Conservation (phyloP, 2,113 vertebrate genomes). For the Leuciscus idus region DNA sequence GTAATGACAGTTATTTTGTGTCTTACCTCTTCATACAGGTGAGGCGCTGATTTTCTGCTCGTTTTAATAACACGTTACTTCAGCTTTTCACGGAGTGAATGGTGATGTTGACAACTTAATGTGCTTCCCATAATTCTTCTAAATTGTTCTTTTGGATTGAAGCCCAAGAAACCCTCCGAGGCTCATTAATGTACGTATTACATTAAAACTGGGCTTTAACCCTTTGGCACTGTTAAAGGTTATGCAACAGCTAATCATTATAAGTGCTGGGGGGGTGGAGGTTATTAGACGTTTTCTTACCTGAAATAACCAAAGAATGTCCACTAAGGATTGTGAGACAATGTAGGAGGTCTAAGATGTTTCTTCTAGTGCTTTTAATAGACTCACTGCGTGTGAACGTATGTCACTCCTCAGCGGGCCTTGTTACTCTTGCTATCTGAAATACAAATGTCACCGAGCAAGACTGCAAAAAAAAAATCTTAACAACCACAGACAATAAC, state of each 20-base stretch:
- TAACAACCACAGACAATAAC: conserved; percentile 24
- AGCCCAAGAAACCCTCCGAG: conserved; percentile 65
- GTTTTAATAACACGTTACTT: conserved; percentile 53
- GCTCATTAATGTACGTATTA: conserved; percentile 69
- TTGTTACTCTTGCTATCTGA: not conserved
- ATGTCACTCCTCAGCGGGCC: not conserved
- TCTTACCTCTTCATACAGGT: conserved; percentile 38
- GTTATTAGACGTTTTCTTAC: conserved; percentile 61
- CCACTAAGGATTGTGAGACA: conserved; percentile 18
- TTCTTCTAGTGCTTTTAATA: not conserved
- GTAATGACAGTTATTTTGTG: conserved; percentile 14
- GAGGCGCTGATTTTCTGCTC: conserved; percentile 31
- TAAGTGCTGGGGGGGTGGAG: conserved; percentile 69
- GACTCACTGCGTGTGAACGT: not conserved
- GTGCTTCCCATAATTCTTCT: conserved; percentile 72
- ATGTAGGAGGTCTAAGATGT: not conserved
- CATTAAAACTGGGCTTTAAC: conserved; percentile 74
- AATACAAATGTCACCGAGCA: not conserved
- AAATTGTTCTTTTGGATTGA: conserved; percentile 75
- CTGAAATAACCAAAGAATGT: conserved; percentile 58
- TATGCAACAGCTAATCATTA: conserved; percentile 74
- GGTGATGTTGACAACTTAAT: conserved; percentile 74
- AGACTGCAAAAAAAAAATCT: not conserved
- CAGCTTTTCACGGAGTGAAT: conserved; percentile 62
- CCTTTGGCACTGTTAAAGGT: conserved; percentile 67